A percentile compares a stretch with the other conserved stretches of the same genome.
These are phyloP conservation scores for Rhinolophus sinicus DNA, from an alignment of 2,113 vertebrate genomes.

Conservation along the genomic window DNA sequence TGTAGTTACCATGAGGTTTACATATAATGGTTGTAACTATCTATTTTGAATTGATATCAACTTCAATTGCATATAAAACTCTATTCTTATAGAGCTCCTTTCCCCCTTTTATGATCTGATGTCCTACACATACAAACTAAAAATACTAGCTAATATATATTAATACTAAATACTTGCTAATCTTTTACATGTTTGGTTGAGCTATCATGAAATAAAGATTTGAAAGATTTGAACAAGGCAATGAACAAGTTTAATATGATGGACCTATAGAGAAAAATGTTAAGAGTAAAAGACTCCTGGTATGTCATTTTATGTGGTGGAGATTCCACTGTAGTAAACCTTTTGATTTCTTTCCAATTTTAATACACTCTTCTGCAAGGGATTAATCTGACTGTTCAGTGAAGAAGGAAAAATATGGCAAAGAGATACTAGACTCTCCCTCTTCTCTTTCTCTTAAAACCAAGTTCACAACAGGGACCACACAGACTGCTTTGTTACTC, in stretches of 20 bases:
- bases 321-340: not conserved
- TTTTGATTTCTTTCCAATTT: not conserved
- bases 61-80: not conserved
- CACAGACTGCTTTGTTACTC: too few species aligned
- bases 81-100: not conserved
- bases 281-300: not conserved
- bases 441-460: not conserved
- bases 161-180: too few species aligned
- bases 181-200: not conserved
- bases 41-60: not conserved
- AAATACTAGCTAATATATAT: not conserved
- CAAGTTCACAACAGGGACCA: not conserved
- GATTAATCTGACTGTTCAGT: not conserved
- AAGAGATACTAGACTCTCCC: not conserved
- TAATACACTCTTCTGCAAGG: not conserved
- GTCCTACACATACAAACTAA: not conserved
- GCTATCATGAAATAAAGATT: not conserved
- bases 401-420: not conserved
- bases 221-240: not conserved
- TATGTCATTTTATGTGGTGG: not conserved
- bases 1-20: not conserved
- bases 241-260: not conserved
- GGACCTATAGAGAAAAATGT: not conserved
- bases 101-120: not conserved
- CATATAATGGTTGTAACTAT: not conserved